Evolutionary conservation across 2,888 invertebrate genomes (phyloP), one percentile per base, ranked within the genome.

Genomic region (Clepsis dumicolana): DNA sequence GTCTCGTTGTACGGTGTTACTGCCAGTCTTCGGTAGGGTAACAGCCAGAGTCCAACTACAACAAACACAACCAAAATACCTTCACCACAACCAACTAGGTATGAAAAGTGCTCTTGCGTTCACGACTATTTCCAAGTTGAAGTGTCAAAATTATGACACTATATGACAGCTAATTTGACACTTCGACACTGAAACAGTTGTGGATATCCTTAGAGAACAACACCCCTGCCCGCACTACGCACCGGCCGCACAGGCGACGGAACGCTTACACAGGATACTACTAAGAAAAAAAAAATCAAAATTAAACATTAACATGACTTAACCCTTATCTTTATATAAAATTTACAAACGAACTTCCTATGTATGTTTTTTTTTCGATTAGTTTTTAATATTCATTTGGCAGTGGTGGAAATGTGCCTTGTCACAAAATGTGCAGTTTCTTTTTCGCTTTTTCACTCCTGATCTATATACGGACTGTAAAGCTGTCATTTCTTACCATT

Each of bases 381-480:
- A 80, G 80, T 84, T 84, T 82, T 86, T n/a, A n/a, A 83, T 84
- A 68, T 83, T 82, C 87, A 86, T 89, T 91, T 91, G 94, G 93
- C 94, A 92, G 91, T 93, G 92, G 82, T 93, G 90, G 94, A 94
- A 91, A 94, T 94, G 94, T 94, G 94, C 94, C 94, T 94, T 93
- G 94, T 91, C 88, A 88, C 87, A 86, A 85, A 79, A 87, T 83
- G 88, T 89, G 88, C 85, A 80, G 81, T 77, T 79, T 77, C 79
- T 76, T 74, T 75, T 80, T 82, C 78, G 79, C 78, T 80, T 80
- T 81, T 77, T 75, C 76, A 77, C 78, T 83, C 82, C 84, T 82
- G 83, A 83, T 85, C 83, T 81, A 84, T 88, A 85, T 90, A 87
- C 82, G 81, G 84, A 87, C 86, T 84, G 89, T 93, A 93, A 93